Percentiles rank a stretch among this genome's conserved stretches.
Conservation (phyloP, 2,113 vertebrate genomes). For the Phycodurus eques region DNA sequence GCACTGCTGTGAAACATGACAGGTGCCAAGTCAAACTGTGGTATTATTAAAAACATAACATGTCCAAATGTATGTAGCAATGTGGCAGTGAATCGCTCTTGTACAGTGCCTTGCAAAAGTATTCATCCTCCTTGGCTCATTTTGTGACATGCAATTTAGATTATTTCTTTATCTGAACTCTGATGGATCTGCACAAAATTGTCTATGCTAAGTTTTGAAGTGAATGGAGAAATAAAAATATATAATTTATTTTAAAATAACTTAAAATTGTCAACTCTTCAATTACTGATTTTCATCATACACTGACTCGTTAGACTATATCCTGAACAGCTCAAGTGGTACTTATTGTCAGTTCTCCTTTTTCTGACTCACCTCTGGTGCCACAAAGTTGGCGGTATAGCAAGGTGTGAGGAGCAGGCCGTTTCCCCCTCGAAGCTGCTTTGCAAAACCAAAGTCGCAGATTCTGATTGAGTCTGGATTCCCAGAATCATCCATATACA, state of each 20-base stretch:
- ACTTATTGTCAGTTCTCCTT: background rate
- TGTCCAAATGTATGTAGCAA: background rate
- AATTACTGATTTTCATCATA: background rate
- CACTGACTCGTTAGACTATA: background rate
- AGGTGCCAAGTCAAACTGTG: background rate
- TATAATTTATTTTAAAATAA: too few species aligned
- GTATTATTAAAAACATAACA: background rate
- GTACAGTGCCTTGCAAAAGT: too few species aligned
- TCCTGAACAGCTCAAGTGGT: background rate
- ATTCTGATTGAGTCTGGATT: slow-evolving; percentile 96
- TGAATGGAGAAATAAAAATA: too few species aligned
- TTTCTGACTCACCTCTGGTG: slow-evolving; percentile 85
- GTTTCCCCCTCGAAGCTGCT: slow-evolving; percentile 92
- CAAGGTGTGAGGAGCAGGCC: slow-evolving; percentile 93
- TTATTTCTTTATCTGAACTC: too few species aligned
- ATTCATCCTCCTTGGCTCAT: too few species aligned
- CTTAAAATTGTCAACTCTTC: too few species aligned
- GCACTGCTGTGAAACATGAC: background rate
- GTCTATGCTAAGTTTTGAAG: too few species aligned
- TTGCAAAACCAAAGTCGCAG: slow-evolving; percentile 97
- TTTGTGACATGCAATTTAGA: too few species aligned
- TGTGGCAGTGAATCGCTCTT: background rate
- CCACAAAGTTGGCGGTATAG: slow-evolving; percentile 97
- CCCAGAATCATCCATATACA: slow-evolving; percentile 93
- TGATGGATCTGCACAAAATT: too few species aligned